Evolutionary conservation across 2,888 invertebrate species (phyloP).

Genomic region (Azorinus chamasolen): DNA sequence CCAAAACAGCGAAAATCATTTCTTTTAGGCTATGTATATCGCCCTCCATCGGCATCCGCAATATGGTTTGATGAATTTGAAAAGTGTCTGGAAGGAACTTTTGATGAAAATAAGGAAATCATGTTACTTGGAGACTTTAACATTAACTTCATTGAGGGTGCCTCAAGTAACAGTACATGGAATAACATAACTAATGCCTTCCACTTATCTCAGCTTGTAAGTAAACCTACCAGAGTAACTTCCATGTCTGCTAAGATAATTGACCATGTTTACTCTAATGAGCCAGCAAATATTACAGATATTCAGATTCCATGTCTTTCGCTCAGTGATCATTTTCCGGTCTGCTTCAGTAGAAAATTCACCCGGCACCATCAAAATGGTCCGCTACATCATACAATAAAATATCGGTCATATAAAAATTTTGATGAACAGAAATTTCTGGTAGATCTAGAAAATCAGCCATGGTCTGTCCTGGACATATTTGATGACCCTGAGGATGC

Average conservation of each 20-base stretch:
- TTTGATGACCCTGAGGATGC: constrained; percentile 26
- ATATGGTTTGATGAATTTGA: constrained; percentile 1
- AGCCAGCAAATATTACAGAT: constrained; percentile 7
- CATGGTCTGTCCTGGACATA: constrained; percentile 13
- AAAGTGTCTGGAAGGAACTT: not conserved
- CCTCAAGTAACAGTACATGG: not conserved
- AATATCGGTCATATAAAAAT: constrained; percentile 8
- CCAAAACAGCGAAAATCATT: constrained; percentile 7
- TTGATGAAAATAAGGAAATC: constrained; percentile 17
- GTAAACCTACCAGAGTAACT: constrained; percentile 20
- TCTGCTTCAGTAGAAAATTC: constrained; percentile 5
- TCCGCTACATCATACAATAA: constrained; percentile 10
- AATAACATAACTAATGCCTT: constrained; percentile 6
- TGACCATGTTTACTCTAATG: constrained; percentile 24
- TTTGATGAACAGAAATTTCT: constrained; percentile 16
- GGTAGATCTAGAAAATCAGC: not conserved
- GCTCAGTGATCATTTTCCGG: constrained; percentile 28
- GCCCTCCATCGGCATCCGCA: constrained; percentile 2
- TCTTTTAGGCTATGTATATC: constrained; percentile 3
- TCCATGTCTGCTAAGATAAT: constrained; percentile 9
- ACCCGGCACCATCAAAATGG: not conserved
- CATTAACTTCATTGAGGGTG: not conserved
- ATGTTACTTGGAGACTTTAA: constrained; percentile 18
- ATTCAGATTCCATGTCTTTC: constrained; percentile 10
- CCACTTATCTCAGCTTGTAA: constrained; percentile 19